A percentile compares a stretch with the other conserved stretches of the same genome.
These are phyloP conservation scores for Tenthredo mesomela DNA, from an alignment of 2,888 invertebrate species.

Conservation along the genomic window DNA sequence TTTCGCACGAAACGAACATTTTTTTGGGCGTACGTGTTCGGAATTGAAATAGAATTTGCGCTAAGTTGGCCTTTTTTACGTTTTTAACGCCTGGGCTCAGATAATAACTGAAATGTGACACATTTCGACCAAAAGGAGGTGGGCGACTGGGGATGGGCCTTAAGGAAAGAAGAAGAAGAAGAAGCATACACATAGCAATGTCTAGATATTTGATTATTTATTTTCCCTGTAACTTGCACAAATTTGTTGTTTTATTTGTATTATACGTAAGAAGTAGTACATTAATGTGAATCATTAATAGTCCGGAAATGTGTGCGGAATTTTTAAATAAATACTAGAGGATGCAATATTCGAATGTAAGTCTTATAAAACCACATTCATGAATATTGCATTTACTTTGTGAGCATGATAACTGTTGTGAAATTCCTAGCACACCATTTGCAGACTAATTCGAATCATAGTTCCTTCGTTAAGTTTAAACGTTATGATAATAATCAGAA, in stretches of 20 bases:
- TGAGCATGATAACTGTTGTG: not conserved
- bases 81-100: no score
- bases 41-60: no score
- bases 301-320: not conserved
- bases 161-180: no score
- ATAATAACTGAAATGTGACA: no score
- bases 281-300: not conserved
- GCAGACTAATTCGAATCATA: not conserved
- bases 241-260: constrained; percentile 25
- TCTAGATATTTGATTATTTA: constrained; percentile 25
- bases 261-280: constrained; percentile 3
- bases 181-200: not conserved
- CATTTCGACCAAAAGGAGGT: no score
- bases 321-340: not conserved
- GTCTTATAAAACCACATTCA: not conserved
- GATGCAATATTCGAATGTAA: not conserved
- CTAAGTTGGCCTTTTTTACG: no score
- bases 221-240: constrained; percentile 50
- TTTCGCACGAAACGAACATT: no score
- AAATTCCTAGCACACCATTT: not conserved
- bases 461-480: not conserved
- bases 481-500: not conserved
- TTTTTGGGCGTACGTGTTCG: no score
- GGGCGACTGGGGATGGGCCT: no score
- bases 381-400: not conserved